phyloP scores from a whole-genome alignment of 64 coral and sea anemone species.

The Montipora efflorescens region DNA sequence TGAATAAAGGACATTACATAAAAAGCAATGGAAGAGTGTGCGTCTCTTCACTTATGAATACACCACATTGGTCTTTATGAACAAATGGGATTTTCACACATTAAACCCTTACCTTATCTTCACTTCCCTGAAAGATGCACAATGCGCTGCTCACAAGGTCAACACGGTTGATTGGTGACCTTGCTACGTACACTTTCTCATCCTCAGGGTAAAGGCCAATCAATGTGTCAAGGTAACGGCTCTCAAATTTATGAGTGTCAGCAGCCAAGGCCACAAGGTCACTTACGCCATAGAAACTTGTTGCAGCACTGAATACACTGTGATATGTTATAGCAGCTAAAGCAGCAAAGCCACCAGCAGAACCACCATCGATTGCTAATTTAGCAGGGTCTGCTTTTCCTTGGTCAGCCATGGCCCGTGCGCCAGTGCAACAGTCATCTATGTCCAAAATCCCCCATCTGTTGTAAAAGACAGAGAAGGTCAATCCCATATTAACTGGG shows the following conservation, averaged over 20 bases:
- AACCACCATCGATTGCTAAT: slow-evolving; percentile 85
- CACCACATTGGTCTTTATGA: too few relatives aligned
- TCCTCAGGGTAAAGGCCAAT: slow-evolving; percentile 78
- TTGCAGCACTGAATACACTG: slow-evolving; percentile 84
- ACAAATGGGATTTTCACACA: neutral
- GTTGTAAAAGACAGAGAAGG: neutral
- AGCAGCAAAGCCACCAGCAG: slow-evolving; percentile 89
- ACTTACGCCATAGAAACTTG: slow-evolving; percentile 86
- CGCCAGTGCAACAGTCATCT: slow-evolving; percentile 92
- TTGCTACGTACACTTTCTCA: slow-evolving; percentile 54
- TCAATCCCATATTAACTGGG: too few relatives aligned
- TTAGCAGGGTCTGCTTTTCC: slow-evolving; percentile 70
- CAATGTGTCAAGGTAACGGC: slow-evolving; percentile 78
- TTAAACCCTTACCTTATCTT: slow-evolving; percentile 82
- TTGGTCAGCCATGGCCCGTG: slow-evolving; percentile 77
- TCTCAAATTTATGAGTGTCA: slow-evolving; percentile 96
- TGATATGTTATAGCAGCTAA: slow-evolving; percentile 75
- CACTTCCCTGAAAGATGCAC: slow-evolving; percentile 85
- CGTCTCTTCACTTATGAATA: too few relatives aligned
- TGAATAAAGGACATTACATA: too few relatives aligned
- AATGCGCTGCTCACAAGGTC: slow-evolving; percentile 76
- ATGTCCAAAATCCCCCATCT: slow-evolving; percentile 91
- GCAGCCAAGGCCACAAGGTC: slow-evolving; percentile 71
- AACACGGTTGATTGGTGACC: slow-evolving; percentile 79
- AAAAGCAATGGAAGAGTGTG: too few relatives aligned